Conservation (phyloP, 2,797 vertebrate species). For the Staurois parvus region DNA sequence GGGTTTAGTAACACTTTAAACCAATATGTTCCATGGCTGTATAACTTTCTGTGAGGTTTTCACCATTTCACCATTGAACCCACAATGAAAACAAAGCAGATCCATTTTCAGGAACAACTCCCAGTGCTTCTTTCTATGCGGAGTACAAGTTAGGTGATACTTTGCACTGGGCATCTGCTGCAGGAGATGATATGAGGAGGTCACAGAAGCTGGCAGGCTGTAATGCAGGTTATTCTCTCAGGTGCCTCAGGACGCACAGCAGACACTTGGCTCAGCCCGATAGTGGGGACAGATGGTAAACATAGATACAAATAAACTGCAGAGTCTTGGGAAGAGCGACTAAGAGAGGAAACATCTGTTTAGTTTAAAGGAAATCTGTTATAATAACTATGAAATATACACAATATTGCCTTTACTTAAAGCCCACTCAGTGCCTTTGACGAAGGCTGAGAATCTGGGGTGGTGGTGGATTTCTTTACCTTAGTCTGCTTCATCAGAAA, state of each 20-base stretch:
- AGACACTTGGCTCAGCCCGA: constrained; percentile 35
- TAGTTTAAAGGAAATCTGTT: constrained; percentile 48
- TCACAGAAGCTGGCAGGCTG: neutral
- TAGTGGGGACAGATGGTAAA: constrained; percentile 49
- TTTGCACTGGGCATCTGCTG: neutral
- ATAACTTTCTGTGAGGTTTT: too few species aligned
- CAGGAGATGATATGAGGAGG: neutral
- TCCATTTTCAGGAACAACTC: too few species aligned
- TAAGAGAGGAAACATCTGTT: constrained; percentile 56
- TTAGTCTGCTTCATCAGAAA: too few species aligned
- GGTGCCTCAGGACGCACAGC: constrained; percentile 31
- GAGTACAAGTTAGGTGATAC: too few species aligned
- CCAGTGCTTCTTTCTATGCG: too few species aligned
- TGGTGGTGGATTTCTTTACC: too few species aligned
- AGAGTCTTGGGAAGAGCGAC: constrained; percentile 32
- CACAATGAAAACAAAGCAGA: too few species aligned
- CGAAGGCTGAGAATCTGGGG: neutral
- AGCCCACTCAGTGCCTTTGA: neutral
- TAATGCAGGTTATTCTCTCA: constrained; percentile 14
- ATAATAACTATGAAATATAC: constrained; percentile 38
- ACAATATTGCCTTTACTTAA: constrained; percentile 5
- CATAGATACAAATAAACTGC: constrained; percentile 42
- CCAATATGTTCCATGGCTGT: too few species aligned
- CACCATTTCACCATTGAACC: too few species aligned
- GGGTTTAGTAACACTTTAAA: too few species aligned